Percentiles rank a stretch among this genome's conserved stretches.
Conservation (phyloP, 2,113 vertebrate species). For the Cyanistes caeruleus region DNA sequence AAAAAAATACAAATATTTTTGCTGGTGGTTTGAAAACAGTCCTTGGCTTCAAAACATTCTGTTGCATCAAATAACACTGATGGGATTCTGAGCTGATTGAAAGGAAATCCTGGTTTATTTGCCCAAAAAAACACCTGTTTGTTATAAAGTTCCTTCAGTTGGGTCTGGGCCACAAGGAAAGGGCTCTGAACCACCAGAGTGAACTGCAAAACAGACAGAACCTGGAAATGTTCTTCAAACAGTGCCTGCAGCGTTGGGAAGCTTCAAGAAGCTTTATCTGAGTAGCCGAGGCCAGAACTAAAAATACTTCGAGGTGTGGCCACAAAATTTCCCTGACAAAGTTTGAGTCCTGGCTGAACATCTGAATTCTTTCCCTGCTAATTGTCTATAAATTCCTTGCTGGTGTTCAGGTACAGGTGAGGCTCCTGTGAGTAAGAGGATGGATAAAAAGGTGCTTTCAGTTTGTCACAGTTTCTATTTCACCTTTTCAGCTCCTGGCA, state of each 20-base stretch:
- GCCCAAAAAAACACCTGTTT: neutral
- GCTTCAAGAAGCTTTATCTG: neutral
- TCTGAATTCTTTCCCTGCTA: neutral
- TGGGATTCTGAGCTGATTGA: neutral
- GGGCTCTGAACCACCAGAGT: neutral
- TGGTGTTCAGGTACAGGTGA: rapidly evolving
- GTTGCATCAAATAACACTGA: neutral
- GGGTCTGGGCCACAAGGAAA: neutral
- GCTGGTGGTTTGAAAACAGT: neutral
- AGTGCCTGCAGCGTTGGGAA: rapidly evolving
- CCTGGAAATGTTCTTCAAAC: neutral
- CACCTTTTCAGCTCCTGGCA: neutral
- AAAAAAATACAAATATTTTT: neutral
- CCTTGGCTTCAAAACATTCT: neutral
- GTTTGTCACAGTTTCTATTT: rapidly evolving
- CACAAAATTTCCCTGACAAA: neutral
- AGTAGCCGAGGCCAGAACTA: neutral
- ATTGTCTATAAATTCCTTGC: rapidly evolving
- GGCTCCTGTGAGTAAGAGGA: rapidly evolving
- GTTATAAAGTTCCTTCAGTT: neutral
- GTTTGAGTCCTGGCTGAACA: neutral
- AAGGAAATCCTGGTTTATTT: slow-evolving; percentile 12
- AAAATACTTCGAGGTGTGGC: rapidly evolving
- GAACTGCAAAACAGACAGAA: rapidly evolving
- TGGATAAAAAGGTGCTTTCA: rapidly evolving